phyloP scores from a whole-genome alignment of 2,113 vertebrate species.

The Butorides virescens region DNA sequence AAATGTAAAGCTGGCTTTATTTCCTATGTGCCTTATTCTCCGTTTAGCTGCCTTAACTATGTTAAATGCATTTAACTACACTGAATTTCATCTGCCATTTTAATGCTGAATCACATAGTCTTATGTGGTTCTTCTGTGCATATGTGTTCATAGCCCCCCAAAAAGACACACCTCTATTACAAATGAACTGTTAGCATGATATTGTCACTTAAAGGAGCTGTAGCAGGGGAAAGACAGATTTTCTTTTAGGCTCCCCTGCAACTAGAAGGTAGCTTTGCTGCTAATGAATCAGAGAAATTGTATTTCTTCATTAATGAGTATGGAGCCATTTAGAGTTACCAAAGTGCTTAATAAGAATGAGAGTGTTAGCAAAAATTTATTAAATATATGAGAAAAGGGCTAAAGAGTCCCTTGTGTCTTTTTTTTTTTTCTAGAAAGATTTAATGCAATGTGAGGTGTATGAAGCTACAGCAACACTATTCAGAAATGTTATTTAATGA shows the following conservation, averaged over 20 bases:
- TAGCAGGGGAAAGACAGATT: neutral
- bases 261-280: neutral
- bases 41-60: neutral
- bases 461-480: neutral
- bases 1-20: neutral
- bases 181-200: neutral
- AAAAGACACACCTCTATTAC: neutral
- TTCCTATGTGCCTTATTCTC: neutral
- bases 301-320: neutral
- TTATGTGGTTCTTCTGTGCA: neutral
- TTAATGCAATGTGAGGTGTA: neutral
- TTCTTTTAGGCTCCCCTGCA: neutral
- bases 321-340: neutral
- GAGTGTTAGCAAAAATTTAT: neutral
- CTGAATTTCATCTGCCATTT: neutral
- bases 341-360: neutral
- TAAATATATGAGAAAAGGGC: neutral
- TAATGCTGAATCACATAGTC: neutral
- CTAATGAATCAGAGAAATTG: neutral
- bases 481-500: neutral
- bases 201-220: neutral
- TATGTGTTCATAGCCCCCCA: neutral
- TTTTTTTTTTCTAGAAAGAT: neutral
- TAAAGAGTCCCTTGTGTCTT: neutral
- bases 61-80: neutral